Evolutionary conservation across 2,797 vertebrate species (phyloP).

Genomic region (Pseudochromis fuscus): DNA sequence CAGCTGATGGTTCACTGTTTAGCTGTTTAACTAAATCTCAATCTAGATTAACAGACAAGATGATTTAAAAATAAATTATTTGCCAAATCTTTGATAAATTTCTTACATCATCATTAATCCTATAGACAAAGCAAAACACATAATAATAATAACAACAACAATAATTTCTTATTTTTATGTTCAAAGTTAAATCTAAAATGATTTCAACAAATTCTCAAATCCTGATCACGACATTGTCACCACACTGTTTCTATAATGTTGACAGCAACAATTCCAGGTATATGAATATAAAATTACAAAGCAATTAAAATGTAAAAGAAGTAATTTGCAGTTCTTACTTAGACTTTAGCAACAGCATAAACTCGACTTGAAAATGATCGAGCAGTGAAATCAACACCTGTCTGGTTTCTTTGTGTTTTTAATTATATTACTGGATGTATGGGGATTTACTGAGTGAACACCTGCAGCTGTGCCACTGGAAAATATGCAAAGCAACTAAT

Average conservation of each 20-base stretch:
- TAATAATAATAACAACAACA: too few relatives aligned
- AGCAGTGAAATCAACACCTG: slow-evolving; percentile 12
- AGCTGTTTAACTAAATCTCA: background rate
- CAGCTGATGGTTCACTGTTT: too few relatives aligned
- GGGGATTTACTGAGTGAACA: background rate
- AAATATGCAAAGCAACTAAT: slow-evolving; percentile 18
- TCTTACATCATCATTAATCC: too few relatives aligned
- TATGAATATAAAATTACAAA: background rate
- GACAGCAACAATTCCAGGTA: background rate
- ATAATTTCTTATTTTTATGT: too few relatives aligned
- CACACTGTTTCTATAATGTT: background rate
- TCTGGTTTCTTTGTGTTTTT: background rate
- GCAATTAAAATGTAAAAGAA: background rate
- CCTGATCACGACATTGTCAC: background rate
- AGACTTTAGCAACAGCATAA: background rate
- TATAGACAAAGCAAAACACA: background rate
- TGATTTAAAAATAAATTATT: background rate
- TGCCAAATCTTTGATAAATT: background rate
- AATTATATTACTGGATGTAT: background rate
- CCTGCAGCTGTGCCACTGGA: slow-evolving; percentile 13
- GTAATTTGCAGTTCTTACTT: background rate
- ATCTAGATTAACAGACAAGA: background rate
- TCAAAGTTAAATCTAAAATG: background rate
- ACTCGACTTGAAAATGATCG: background rate
- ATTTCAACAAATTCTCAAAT: background rate